These are phyloP conservation scores for Drosophila putrida DNA, from an alignment of 2,888 invertebrate species.

Conservation along the genomic window DNA sequence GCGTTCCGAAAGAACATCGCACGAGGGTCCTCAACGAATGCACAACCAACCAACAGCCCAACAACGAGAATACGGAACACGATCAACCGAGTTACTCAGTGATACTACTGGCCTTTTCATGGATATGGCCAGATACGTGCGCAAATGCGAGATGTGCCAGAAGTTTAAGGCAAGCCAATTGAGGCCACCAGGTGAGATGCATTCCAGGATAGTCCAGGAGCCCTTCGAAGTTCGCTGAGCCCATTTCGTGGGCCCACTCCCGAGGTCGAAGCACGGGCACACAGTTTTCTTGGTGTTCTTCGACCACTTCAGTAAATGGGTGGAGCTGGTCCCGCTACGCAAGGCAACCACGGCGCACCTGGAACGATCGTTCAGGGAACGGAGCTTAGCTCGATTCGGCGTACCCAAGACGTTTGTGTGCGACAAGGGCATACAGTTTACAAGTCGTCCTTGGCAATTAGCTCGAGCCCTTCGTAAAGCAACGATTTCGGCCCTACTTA, in stretches of 20 bases:
- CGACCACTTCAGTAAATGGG: constrained; percentile 37
- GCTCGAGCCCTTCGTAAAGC: background rate
- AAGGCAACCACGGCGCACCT: background rate
- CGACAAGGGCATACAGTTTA: background rate
- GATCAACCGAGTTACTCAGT: constrained; percentile 4
- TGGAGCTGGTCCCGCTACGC: constrained; percentile 17
- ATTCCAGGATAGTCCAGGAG: background rate
- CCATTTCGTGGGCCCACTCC: constrained; percentile 33
- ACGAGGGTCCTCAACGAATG: background rate
- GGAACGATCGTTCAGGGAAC: background rate
- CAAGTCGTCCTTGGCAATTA: background rate
- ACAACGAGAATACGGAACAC: constrained; percentile 36
- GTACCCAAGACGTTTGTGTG: background rate
- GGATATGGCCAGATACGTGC: constrained; percentile 18
- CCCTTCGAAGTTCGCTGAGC: constrained; percentile 21
- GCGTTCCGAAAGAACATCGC: background rate
- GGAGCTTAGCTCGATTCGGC: background rate
- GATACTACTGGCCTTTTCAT: constrained; percentile 34
- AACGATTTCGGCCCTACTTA: too few species aligned
- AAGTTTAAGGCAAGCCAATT: constrained; percentile 27
- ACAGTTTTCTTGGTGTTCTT: constrained; percentile 26
- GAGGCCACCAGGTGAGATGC: constrained; percentile 10
- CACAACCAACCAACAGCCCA: background rate
- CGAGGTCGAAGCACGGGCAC: constrained; percentile 32
- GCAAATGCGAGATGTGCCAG: constrained; percentile 2